Percentiles rank a stretch among this genome's conserved stretches.
Conservation (phyloP, 1,140 invertebrate species). For the Sinonovacula constricta region DNA sequence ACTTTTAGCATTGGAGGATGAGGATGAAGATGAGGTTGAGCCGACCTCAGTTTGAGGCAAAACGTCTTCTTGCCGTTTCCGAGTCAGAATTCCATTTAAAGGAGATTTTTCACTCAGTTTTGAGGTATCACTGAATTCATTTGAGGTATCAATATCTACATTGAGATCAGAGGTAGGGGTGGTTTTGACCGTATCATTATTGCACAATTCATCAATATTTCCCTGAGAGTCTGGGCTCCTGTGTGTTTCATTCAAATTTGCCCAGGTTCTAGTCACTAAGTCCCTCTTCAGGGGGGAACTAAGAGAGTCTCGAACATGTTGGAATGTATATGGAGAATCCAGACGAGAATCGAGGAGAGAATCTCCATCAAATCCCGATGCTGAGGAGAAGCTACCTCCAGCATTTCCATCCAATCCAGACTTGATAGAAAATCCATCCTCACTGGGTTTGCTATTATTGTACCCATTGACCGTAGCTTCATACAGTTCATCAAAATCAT, state of each 20-base stretch:
- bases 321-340: background rate
- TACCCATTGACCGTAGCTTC: slow-evolving; percentile 2
- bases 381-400: background rate
- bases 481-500: slow-evolving; percentile 53
- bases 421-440: too few species aligned
- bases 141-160: background rate
- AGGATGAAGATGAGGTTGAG: background rate
- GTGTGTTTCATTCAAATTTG: background rate
- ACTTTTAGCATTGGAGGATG: slow-evolving; percentile 7
- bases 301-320: background rate
- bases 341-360: background rate
- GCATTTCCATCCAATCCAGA: background rate
- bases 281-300: background rate
- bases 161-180: background rate
- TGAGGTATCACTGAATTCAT: background rate
- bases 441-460: background rate
- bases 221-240: background rate
- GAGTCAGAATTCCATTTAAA: too few species aligned
- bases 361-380: background rate
- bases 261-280: background rate
- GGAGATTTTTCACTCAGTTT: too few species aligned
- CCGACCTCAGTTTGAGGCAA: background rate
- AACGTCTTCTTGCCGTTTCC: too few species aligned
- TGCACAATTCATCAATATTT: background rate
- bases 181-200: slow-evolving; percentile 1